These are phyloP conservation scores for Dendrolimus kikuchii DNA, from an alignment of 1,140 invertebrate genomes.

Conservation along the genomic window DNA sequence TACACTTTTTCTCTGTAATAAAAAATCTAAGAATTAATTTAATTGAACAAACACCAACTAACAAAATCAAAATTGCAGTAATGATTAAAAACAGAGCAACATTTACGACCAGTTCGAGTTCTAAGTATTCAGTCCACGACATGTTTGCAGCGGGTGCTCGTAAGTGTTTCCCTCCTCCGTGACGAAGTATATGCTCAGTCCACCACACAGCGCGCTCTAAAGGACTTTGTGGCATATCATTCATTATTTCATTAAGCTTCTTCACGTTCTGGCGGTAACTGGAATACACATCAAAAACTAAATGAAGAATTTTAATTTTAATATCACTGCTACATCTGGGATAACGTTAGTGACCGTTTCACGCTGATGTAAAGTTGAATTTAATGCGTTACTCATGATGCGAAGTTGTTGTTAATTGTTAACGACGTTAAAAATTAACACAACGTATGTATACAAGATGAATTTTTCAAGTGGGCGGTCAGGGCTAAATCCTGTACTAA, in stretches of 20 bases:
- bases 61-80: neutral
- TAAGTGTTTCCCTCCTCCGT: slow-evolving; percentile 69
- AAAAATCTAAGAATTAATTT: neutral
- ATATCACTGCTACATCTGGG: no score
- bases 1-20: neutral
- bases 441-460: no score
- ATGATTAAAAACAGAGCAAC: neutral
- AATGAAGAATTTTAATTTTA: no score
- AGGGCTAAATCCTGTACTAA: no score
- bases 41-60: neutral
- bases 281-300: neutral
- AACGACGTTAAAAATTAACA: no score
- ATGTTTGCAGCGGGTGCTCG: slow-evolving; percentile 24
- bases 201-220: slow-evolving; percentile 62
- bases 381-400: no score
- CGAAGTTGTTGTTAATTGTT: no score
- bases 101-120: slow-evolving; percentile 28
- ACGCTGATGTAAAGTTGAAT: no score
- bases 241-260: slow-evolving; percentile 25
- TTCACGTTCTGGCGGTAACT: slow-evolving; percentile 9
- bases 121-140: slow-evolving; percentile 20
- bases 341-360: no score
- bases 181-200: slow-evolving; percentile 64
- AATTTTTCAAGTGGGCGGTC: no score
- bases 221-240: slow-evolving; percentile 68